Evolutionary conservation across 2,888 invertebrate genomes (phyloP).

Genomic region (Dendrolimus pini): DNA sequence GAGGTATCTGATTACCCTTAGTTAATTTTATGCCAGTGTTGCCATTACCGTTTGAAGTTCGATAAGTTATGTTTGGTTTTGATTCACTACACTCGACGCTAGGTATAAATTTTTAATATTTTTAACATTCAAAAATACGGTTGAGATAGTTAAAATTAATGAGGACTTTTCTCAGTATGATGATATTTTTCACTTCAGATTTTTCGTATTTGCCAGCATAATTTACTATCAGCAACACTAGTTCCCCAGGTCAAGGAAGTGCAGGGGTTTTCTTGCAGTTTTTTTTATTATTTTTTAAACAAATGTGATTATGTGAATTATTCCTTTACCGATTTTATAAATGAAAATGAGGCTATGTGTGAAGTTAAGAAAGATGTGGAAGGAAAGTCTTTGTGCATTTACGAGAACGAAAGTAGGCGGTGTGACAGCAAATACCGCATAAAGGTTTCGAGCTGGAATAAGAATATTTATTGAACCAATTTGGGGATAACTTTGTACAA

Average conservation of each 20-base stretch:
- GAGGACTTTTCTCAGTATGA: no score
- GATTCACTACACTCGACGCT: no score
- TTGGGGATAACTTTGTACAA: not conserved
- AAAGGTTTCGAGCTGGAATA: slow-evolving; percentile 29
- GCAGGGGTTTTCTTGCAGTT: slow-evolving; percentile 47
- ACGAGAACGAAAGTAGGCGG: slow-evolving; percentile 32
- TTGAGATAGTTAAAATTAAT: no score
- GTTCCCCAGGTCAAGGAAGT: slow-evolving; percentile 58
- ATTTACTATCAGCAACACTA: slow-evolving; percentile 12
- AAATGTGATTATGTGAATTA: slow-evolving; percentile 45
- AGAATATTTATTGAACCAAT: not conserved
- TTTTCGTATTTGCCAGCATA: slow-evolving; percentile 2
- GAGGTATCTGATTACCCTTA: no score
- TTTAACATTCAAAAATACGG: no score
- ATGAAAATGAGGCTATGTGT: slow-evolving; percentile 29
- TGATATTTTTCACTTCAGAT: no score
- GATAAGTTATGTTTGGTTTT: no score
- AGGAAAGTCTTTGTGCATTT: slow-evolving; percentile 10
- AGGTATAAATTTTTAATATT: no score
- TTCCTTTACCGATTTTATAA: slow-evolving; percentile 24
- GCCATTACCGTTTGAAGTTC: no score
- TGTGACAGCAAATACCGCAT: slow-evolving; percentile 64
- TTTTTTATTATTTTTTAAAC: slow-evolving; percentile 52
- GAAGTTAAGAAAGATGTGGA: not conserved
- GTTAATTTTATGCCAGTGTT: no score